phyloP scores from a whole-genome alignment of 2,888 invertebrate genomes.

The Sminthurides aquaticus region DNA sequence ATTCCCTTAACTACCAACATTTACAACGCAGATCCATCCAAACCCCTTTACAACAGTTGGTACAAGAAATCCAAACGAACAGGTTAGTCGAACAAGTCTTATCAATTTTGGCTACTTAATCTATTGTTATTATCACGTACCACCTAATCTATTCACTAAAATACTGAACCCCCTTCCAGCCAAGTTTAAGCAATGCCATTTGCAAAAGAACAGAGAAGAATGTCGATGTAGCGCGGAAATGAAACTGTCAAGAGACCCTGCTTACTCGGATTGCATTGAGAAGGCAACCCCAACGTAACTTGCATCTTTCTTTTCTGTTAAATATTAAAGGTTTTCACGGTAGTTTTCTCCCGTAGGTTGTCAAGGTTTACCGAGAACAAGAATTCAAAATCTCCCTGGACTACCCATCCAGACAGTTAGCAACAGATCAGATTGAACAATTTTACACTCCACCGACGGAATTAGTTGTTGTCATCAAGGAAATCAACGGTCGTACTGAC shows the following conservation, averaged over 20 bases:
- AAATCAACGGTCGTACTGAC: conserved; percentile 32
- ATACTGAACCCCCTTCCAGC: conserved; percentile 9
- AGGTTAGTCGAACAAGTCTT: conserved; percentile 3
- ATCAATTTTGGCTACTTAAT: no score
- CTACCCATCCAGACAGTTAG: conserved; percentile 26
- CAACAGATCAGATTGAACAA: conserved; percentile 24
- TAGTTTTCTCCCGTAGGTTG: neutral
- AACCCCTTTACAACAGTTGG: conserved; percentile 17
- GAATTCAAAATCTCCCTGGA: neutral
- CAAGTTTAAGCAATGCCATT: conserved; percentile 19
- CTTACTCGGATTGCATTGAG: conserved; percentile 33
- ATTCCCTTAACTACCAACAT: conserved; percentile 33
- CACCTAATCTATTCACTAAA: neutral
- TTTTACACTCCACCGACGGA: conserved; percentile 19
- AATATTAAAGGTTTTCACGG: neutral
- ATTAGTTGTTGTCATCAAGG: conserved; percentile 27
- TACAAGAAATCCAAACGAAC: conserved; percentile 27
- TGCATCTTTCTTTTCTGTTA: no score
- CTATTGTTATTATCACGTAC: neutral
- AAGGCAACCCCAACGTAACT: no score
- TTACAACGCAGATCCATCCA: conserved; percentile 32
- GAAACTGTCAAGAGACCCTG: conserved; percentile 29
- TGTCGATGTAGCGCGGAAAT: conserved; percentile 29
- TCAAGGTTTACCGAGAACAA: conserved; percentile 25
- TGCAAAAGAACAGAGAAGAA: conserved; percentile 8